Conservation (phyloP, 2,797 vertebrate species). For the Gambelia wislizenii region DNA sequence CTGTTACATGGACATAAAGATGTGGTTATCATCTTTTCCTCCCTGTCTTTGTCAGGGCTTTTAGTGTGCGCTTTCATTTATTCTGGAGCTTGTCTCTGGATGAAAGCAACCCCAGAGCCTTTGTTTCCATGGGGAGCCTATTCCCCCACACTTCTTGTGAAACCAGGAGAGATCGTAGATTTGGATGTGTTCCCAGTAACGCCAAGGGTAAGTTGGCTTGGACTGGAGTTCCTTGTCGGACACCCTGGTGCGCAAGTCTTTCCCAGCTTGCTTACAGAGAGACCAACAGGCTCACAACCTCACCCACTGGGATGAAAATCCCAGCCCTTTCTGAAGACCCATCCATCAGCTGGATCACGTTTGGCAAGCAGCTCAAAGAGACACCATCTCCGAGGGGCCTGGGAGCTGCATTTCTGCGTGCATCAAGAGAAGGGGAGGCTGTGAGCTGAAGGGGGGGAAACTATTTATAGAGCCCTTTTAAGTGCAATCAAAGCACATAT, state of each 20-base stretch:
- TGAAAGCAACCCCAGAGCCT: neutral
- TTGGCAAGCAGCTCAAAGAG: constrained; percentile 43
- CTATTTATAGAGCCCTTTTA: constrained; percentile 66
- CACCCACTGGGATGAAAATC: constrained; percentile 5
- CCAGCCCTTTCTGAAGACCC: constrained; percentile 1
- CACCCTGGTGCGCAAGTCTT: neutral
- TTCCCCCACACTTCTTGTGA: neutral
- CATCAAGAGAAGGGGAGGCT: neutral
- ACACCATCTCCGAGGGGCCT: constrained; percentile 11
- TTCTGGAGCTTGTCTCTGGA: neutral
- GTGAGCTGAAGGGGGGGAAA: neutral
- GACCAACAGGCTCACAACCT: neutral
- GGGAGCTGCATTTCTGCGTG: constrained; percentile 48
- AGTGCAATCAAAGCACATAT: constrained; percentile 60
- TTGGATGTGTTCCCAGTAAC: neutral
- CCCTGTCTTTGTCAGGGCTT: neutral
- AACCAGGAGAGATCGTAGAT: neutral
- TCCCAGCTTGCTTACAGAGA: neutral
- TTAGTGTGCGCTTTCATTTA: neutral
- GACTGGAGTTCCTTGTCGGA: neutral
- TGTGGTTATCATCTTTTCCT: too few species aligned
- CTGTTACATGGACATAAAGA: too few species aligned
- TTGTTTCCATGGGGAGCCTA: neutral
- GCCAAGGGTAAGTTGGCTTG: neutral
- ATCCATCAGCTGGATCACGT: constrained; percentile 28